Percentiles rank a stretch among this genome's conserved stretches.
Evolutionary conservation across 2,113 vertebrate species (phyloP).

Genomic region (Tetrao urogallus): DNA sequence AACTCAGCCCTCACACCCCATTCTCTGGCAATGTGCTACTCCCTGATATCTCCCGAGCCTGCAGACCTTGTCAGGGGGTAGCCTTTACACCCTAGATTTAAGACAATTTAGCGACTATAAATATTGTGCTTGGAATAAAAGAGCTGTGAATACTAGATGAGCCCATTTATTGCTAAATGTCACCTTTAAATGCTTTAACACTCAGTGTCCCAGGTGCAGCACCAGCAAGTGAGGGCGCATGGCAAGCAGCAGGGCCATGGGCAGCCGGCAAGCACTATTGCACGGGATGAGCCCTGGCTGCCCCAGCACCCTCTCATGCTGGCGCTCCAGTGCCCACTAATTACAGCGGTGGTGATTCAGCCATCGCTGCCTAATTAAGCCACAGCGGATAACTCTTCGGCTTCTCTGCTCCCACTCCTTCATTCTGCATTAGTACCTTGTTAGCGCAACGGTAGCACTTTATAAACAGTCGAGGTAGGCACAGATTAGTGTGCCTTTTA

Average conservation of each 20-base stretch:
- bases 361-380: background rate
- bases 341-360: background rate
- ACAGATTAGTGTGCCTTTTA: background rate
- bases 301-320: background rate
- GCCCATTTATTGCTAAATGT: conserved; percentile 26
- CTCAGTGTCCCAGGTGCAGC: background rate
- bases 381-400: conserved; percentile 3
- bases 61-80: conserved; percentile 17
- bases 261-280: too few relatives aligned
- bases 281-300: background rate
- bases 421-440: background rate
- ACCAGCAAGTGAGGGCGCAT: background rate
- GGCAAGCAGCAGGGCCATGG: rapidly evolving
- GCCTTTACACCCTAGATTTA: conserved; percentile 40
- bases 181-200: conserved; percentile 23
- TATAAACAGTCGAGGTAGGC: background rate
- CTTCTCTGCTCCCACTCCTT: background rate
- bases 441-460: background rate
- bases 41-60: background rate
- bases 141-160: conserved; percentile 11
- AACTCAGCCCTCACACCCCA: background rate
- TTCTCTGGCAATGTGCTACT: background rate
- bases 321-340: background rate
- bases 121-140: conserved; percentile 44
- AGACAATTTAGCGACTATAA: background rate